Conservation (phyloP, 2,888 invertebrate genomes). For the Reticulitermes lucifugus region DNA sequence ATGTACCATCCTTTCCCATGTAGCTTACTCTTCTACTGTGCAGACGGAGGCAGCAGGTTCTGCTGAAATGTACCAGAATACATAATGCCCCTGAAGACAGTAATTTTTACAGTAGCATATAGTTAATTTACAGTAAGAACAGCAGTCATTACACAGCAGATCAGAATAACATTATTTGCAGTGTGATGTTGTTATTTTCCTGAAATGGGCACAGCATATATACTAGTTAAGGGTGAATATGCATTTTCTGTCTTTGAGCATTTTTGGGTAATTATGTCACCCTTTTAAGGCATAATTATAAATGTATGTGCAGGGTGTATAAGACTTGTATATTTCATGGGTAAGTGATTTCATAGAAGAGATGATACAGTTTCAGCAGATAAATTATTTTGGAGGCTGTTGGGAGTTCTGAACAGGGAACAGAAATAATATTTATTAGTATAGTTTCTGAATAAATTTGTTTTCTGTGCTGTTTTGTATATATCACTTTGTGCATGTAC, state of each 20-base stretch:
- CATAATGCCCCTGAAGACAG: no score
- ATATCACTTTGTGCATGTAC: background rate
- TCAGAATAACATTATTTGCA: background rate
- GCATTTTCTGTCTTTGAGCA: background rate
- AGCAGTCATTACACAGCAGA: background rate
- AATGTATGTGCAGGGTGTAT: background rate
- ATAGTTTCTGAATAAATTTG: background rate
- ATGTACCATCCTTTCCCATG: no score
- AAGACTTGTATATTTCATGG: background rate
- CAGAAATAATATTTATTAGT: conserved; percentile 1
- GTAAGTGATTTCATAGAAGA: background rate
- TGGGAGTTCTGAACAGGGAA: background rate
- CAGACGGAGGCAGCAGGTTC: no score
- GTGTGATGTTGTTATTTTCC: background rate
- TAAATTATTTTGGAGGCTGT: conserved; percentile 21
- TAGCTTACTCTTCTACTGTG: no score
- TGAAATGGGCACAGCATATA: background rate
- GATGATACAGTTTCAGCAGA: background rate
- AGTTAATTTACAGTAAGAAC: no score
- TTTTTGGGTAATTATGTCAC: no score
- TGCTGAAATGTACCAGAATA: no score
- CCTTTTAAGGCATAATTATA: background rate
- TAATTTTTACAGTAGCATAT: no score
- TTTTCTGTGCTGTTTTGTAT: conserved; percentile 22
- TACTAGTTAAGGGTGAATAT: background rate